These are phyloP conservation scores for Temnothorax ravouxi DNA, from an alignment of 2,888 invertebrate genomes.

Conservation along the genomic window DNA sequence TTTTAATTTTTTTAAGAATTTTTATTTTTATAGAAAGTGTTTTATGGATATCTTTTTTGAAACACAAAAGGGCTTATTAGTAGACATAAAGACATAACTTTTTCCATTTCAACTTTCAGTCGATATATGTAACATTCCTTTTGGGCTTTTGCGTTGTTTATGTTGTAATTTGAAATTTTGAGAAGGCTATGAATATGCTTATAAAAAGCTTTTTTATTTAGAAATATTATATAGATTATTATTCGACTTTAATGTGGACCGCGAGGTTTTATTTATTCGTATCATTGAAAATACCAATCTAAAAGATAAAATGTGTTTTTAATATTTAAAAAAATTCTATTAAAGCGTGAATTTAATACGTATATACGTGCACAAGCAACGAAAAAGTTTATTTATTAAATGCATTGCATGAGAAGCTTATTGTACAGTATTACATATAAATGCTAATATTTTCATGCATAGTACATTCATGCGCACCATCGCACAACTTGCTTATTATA, in stretches of 20 bases:
- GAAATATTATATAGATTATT: neutral
- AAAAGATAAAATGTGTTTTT: conserved; percentile 22
- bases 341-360: conserved; percentile 25
- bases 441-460: conserved; percentile 56
- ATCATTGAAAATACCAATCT: neutral
- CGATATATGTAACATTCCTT: neutral
- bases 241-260: neutral
- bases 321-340: conserved; percentile 23
- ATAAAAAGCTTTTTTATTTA: neutral
- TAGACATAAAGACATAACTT: neutral
- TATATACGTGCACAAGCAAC: neutral
- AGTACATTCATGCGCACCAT: conserved; percentile 35
- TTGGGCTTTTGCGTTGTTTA: neutral
- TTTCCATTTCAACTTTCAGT: neutral
- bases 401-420: conserved; percentile 23
- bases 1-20: neutral
- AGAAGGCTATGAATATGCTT: neutral
- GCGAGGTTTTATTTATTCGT: neutral
- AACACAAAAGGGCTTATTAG: neutral
- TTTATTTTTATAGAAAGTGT: neutral
- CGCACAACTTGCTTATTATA: conserved; percentile 30
- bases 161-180: neutral
- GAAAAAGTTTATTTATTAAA: conserved; percentile 43
- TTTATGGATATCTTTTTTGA: neutral
- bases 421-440: conserved; percentile 44